phyloP scores from a whole-genome alignment of 2,113 vertebrate genomes.

The Chlamydotis undulata region DNA sequence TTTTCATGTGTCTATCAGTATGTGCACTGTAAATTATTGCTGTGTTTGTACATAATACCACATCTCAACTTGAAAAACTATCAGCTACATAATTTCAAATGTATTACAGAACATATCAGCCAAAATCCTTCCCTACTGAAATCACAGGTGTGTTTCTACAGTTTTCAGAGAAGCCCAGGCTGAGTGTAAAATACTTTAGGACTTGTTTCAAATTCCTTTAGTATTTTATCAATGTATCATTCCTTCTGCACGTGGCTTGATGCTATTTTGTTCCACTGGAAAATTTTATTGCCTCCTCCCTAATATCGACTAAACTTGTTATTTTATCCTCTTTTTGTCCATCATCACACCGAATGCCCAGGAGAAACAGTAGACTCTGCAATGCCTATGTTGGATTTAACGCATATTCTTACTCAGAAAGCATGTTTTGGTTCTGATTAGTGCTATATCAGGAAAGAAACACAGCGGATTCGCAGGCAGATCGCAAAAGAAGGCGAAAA shows the following conservation, averaged over 20 bases:
- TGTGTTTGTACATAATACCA: neutral
- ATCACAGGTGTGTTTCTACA: neutral
- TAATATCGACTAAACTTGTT: neutral
- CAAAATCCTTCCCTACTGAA: neutral
- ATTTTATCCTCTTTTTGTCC: neutral
- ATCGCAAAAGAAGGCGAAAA: neutral
- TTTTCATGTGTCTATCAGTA: neutral
- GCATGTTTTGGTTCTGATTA: neutral
- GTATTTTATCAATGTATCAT: neutral
- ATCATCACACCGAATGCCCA: neutral
- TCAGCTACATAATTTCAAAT: neutral
- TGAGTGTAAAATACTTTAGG: neutral
- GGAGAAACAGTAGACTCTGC: neutral
- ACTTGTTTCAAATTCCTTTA: neutral
- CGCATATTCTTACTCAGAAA: neutral
- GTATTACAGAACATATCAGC: neutral
- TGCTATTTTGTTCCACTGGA: neutral
- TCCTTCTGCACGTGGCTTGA: neutral
- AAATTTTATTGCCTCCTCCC: neutral
- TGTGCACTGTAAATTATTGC: neutral
- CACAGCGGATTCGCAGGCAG: neutral
- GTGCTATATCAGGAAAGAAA: neutral
- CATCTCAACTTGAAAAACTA: neutral
- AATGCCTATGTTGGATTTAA: neutral
- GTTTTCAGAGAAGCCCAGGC: neutral